phyloP scores from a whole-genome alignment of 2,113 vertebrate species.

The Rattus rattus region DNA sequence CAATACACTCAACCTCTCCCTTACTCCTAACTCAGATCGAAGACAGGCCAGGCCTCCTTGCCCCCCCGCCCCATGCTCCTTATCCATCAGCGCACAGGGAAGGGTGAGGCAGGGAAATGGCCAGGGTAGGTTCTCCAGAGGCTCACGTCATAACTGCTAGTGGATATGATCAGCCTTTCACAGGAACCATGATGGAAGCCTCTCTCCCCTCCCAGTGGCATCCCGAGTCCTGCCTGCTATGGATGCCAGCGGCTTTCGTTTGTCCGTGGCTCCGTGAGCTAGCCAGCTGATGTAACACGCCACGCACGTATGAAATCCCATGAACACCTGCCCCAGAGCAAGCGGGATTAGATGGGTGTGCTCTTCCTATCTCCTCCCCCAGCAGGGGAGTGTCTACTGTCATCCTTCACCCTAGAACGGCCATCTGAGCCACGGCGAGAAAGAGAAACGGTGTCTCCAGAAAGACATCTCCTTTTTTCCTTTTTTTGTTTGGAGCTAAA shows the following conservation, averaged over 20 bases:
- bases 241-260: neutral
- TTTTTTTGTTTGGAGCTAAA: conserved; percentile 72
- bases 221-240: accelerated
- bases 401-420: conserved; percentile 62
- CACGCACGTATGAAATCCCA: conserved; percentile 17
- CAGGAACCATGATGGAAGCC: neutral
- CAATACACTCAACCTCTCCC: neutral
- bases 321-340: conserved; percentile 59
- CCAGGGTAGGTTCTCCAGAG: neutral
- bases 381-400: conserved; percentile 68
- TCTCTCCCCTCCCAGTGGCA: neutral
- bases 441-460: conserved; percentile 74
- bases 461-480: conserved; percentile 46
- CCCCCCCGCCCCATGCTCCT: neutral
- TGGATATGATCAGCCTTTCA: neutral
- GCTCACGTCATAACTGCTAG: accelerated
- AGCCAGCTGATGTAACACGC: conserved; percentile 58
- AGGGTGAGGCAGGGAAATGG: neutral
- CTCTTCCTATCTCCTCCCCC: conserved; percentile 66
- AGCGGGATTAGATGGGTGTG: conserved; percentile 63
- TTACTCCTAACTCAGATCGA: neutral
- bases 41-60: neutral
- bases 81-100: neutral
- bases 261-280: conserved; percentile 49
- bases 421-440: conserved; percentile 62